Evolutionary conservation across 2,888 invertebrate genomes (phyloP).

Genomic region (Diaprepes abbreviatus): DNA sequence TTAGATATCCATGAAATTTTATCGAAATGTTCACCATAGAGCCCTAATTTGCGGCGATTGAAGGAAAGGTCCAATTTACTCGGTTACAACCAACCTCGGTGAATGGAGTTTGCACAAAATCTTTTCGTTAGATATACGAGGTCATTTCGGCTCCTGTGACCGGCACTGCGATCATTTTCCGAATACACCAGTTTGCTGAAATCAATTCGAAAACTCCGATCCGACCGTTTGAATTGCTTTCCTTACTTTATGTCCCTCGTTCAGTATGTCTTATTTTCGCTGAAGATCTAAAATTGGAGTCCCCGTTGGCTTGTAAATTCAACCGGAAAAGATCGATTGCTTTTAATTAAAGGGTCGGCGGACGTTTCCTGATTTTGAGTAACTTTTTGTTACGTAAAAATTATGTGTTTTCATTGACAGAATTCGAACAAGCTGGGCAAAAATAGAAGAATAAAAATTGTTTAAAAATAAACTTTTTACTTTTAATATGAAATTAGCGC

Average conservation of each 20-base stretch:
- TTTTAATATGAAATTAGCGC: too few relatives aligned
- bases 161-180: conserved; percentile 50
- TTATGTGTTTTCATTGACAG: too few relatives aligned
- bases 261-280: conserved; percentile 61
- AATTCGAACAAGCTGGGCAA: too few relatives aligned
- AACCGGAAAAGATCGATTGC: conserved; percentile 39
- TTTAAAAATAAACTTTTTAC: too few relatives aligned
- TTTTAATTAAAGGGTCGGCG: conserved; percentile 38
- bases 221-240: conserved; percentile 65
- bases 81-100: conserved; percentile 51
- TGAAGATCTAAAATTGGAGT: conserved; percentile 47
- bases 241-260: conserved; percentile 64
- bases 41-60: conserved; percentile 29
- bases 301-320: conserved; percentile 44
- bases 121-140: conserved; percentile 60
- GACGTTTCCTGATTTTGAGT: background rate
- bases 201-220: conserved; percentile 63
- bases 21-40: conserved; percentile 2
- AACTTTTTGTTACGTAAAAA: too few relatives aligned
- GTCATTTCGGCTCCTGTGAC: conserved; percentile 57
- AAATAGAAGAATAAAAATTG: too few relatives aligned
- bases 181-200: conserved; percentile 62
- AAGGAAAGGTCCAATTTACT: conserved; percentile 40
- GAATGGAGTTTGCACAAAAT: conserved; percentile 56
- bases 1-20: conserved; percentile 9